A percentile compares a stretch with the other conserved stretches of the same genome.
phyloP scores from a whole-genome alignment of 2,797 vertebrate genomes.

The Botia almorhae region DNA sequence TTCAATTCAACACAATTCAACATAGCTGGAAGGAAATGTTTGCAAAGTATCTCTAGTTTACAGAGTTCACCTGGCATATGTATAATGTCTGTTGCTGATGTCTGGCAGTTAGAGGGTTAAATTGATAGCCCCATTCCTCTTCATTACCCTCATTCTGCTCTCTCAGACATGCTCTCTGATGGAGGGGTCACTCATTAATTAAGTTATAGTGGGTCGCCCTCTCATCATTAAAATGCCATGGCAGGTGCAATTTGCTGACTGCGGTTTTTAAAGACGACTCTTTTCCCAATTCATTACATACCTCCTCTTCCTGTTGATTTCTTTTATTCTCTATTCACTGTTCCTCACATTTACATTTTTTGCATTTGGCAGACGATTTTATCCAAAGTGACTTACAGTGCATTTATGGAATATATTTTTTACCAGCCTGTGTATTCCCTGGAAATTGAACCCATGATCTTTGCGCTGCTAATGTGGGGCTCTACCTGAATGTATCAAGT shows the following conservation, averaged over 20 bases:
- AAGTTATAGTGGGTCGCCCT: conserved; percentile 32
- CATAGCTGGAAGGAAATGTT: too few relatives aligned
- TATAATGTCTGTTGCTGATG: neutral
- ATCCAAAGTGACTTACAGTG: too few relatives aligned
- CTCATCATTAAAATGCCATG: conserved; percentile 40
- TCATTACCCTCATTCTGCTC: conserved; percentile 33
- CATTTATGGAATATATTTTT: too few relatives aligned
- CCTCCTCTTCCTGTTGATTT: neutral
- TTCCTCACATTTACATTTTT: neutral
- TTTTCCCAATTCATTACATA: conserved; percentile 48
- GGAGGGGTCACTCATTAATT: conserved; percentile 45
- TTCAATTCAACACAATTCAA: neutral
- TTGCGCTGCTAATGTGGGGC: too few relatives aligned
- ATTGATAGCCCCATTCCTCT: conserved; percentile 20
- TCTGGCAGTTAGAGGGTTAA: conserved; percentile 38
- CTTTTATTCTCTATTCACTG: neutral
- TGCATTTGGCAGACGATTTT: too few relatives aligned
- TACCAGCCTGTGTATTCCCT: too few relatives aligned
- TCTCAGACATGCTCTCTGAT: conserved; percentile 22
- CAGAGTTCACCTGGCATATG: neutral
- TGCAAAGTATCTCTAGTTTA: neutral
- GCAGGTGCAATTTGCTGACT: conserved; percentile 48
- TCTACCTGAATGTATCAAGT: too few relatives aligned
- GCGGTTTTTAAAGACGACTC: conserved; percentile 45
- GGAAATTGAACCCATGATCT: too few relatives aligned